A percentile compares a stretch with the other conserved stretches of the same genome.
These are phyloP conservation scores for Neomorphus geoffroyi DNA, from an alignment of 2,797 vertebrate species.

Conservation along the genomic window DNA sequence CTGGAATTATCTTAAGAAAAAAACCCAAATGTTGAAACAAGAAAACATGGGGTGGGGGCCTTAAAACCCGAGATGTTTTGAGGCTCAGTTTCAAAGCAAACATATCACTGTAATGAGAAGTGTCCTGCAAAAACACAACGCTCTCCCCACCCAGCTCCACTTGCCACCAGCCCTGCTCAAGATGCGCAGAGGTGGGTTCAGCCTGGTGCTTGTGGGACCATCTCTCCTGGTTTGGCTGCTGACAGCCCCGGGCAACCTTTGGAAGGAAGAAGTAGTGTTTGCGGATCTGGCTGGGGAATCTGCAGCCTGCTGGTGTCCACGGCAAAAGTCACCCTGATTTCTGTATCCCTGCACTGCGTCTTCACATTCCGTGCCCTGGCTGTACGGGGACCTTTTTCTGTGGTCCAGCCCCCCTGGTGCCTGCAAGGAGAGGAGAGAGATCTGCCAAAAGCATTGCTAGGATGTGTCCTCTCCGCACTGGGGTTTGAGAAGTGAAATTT, in stretches of 20 bases:
- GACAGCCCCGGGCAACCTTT: neutral
- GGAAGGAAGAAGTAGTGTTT: neutral
- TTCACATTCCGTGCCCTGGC: too few relatives aligned
- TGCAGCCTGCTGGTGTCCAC: neutral
- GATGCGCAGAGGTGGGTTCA: neutral
- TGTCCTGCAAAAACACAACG: neutral
- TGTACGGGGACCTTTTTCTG: neutral
- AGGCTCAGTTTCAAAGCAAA: constrained; percentile 36
- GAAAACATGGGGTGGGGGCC: neutral
- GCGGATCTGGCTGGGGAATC: neutral
- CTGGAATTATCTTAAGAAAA: neutral
- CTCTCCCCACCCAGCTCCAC: neutral
- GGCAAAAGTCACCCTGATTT: neutral
- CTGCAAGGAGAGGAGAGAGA: neutral
- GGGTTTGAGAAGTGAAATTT: neutral
- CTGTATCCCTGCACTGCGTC: neutral
- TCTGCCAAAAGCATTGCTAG: neutral
- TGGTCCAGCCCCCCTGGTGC: neutral
- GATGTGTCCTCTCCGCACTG: neutral
- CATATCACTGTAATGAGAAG: neutral
- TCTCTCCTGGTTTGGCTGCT: neutral
- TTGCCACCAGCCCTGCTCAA: neutral
- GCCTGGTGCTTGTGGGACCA: neutral
- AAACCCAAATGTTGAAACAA: neutral
- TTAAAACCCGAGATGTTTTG: neutral